phyloP scores from a whole-genome alignment of 2,888 invertebrate species.

The Meteorus cinctellus region DNA sequence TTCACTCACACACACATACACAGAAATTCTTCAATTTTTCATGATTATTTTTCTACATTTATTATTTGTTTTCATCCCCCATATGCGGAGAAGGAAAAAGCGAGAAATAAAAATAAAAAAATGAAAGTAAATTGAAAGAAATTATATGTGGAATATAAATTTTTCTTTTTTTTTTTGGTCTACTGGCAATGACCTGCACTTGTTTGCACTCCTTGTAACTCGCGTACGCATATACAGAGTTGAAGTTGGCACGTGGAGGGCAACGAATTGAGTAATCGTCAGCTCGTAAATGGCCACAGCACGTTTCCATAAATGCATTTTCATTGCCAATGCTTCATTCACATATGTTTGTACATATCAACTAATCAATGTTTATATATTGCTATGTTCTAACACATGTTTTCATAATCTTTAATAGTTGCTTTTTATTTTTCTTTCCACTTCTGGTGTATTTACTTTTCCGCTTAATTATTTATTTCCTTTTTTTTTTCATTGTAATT shows the following conservation, averaged over 20 bases:
- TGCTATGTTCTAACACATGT: neutral
- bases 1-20: neutral
- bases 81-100: neutral
- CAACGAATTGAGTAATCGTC: slow-evolving; percentile 66
- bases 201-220: slow-evolving; percentile 35
- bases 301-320: slow-evolving; percentile 67
- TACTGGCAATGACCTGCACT: slow-evolving; percentile 40
- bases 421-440: neutral
- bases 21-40: neutral
- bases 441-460: neutral
- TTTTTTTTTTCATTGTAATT: neutral
- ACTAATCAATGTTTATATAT: neutral
- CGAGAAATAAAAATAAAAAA: neutral
- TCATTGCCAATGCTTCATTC: slow-evolving; percentile 66
- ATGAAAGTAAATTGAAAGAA: neutral
- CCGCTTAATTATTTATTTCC: neutral
- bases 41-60: neutral
- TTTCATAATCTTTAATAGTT: neutral
- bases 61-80: neutral
- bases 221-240: slow-evolving; percentile 14
- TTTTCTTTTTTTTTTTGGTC: slow-evolving; percentile 30
- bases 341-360: slow-evolving; percentile 9
- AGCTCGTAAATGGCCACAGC: slow-evolving; percentile 65
- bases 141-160: slow-evolving; percentile 33
- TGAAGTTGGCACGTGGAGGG: slow-evolving; percentile 46